Evolutionary conservation across 2,797 vertebrate genomes (phyloP), one percentile per base, ranked within the genome.

Genomic region (Alauda arvensis): DNA sequence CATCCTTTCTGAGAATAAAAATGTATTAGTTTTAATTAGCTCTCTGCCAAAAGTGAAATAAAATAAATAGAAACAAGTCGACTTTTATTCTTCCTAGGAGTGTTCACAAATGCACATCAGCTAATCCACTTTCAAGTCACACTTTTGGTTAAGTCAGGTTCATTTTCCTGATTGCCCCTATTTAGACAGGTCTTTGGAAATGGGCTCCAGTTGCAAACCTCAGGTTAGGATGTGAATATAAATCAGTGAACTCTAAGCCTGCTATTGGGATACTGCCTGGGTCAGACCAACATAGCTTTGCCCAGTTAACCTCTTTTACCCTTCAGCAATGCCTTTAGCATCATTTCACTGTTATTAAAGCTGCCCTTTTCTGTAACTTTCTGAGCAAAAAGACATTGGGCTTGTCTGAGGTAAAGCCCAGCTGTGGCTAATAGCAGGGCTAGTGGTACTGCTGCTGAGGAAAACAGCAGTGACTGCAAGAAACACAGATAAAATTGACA

Each of bases 151-250:
- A 90, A 94, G 87, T 90, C 92, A 93, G 85, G 87, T 93, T 93
- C 93, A 88, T 94, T 95, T 94, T 95, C 87, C 92, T 93, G 85
- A 93, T 93, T 95, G 92, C 93, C 89, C 87, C 91, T 94, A 89
- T 93, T 95, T 94, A 94, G 91, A 89, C 75, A 90, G 87, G 93
- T 93, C 91, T 92, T 87, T 90, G 53, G 86, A 95, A 94, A 91
- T 92, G 88, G 82, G 84, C 87, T 94, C 21, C 52, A 61, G 71
- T 90, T 78, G 37, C 48, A 92, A 91, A 92, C 70, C 90, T 83
- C 67, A 79, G 87, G 83, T 87, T 94, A 90, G 85, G 79, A 89
- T 84, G 61, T 92, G 88, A 94, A 95, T 93, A 88, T 87, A 95
- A 93, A 94, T 92, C 76, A 92, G 87, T 71, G 83, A 94, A 81